A percentile compares a stretch with the other conserved stretches of the same genome.
Evolutionary conservation across 2,888 invertebrate species (phyloP).

Genomic region (Geotrupes spiniger): DNA sequence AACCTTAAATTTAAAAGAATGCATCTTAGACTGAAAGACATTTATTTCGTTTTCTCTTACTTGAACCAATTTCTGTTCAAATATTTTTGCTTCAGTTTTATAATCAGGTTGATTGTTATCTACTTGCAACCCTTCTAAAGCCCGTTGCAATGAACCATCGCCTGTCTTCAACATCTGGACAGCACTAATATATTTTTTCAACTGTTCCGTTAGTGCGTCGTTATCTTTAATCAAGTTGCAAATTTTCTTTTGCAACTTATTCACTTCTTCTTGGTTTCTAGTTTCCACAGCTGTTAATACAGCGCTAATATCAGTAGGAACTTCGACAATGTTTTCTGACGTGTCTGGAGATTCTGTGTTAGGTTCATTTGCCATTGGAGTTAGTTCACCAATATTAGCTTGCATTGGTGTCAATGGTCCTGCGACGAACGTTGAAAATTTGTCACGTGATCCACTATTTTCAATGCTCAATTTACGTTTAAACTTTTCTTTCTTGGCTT

Average conservation of each 20-base stretch:
- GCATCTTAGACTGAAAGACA: not conserved
- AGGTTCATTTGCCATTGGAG: constrained; percentile 48
- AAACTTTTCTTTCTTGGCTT: constrained; percentile 19
- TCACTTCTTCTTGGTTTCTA: constrained; percentile 43
- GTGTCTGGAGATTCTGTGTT: constrained; percentile 38
- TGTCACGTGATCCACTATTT: constrained; percentile 43
- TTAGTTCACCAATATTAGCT: constrained; percentile 51
- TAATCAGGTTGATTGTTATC: constrained; percentile 51
- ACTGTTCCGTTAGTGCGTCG: constrained; percentile 76
- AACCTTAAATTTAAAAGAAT: constrained; percentile 55
- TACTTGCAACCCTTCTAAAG: constrained; percentile 41
- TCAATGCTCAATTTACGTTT: constrained; percentile 41
- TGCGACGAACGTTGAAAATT: constrained; percentile 34
- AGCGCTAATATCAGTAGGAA: constrained; percentile 46
- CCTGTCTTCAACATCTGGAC: constrained; percentile 72
- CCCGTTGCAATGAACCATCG: constrained; percentile 49
- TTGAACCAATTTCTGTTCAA: constrained; percentile 84
- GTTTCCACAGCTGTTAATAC: constrained; percentile 44
- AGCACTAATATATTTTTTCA: constrained; percentile 84
- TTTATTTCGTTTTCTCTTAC: constrained; percentile 46
- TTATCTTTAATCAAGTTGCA: constrained; percentile 65
- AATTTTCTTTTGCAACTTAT: constrained; percentile 41
- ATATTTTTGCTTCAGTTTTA: constrained; percentile 71
- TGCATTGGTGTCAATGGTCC: constrained; percentile 53
- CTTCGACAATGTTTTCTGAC: constrained; percentile 44